Evolutionary conservation across 2,888 invertebrate genomes (phyloP), one percentile per base, ranked within the genome.

Genomic region (Rotaria socialis): DNA sequence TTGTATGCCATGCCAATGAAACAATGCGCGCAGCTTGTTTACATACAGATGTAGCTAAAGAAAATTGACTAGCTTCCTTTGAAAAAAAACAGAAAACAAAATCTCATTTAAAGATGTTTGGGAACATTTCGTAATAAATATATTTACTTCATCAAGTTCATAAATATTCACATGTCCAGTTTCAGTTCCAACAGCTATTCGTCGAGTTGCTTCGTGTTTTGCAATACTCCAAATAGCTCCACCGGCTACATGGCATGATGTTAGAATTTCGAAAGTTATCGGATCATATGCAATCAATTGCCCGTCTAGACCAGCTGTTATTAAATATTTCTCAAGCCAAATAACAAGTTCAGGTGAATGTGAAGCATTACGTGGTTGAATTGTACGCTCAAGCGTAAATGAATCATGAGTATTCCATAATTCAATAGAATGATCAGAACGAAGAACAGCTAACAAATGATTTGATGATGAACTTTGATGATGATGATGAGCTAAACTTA

Each of bases 341-440:
- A 47, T 5, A 24, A 80, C 22, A 24, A 80, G 24, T 47, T 80
- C 75, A 22, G 47, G 41, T 80, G 75, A 80, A 80, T 47, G 41
- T 80, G 75, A 43, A 16, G 67, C 67, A 80, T 80, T 80, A 19
- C 47, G 41, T 43, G 75, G 43, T 80, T 41, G 75, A 80, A 80
- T 80, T 22, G 75, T 80, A 41, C 75, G 75, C 22, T 80, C 75
- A 47, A 80, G 47, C 27, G 75, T 80, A 47, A 80, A 80, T 24
- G 41, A 80, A 80, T 80, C 75, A 47, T 80, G 75, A 24, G 24
- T 47, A 80, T 80, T 80, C 75, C 75, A 80, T 80, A 80, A 47
- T 80, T 80, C 75, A 11, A 80, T 47, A 7, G 75, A 80, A 80
- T 47, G 47, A 80, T 80, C 75, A 80, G 41, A 47, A 47, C 75